Base-by-base conservation (phyloP, 2,888 invertebrate species). In the Lissonota sp. region DNA sequence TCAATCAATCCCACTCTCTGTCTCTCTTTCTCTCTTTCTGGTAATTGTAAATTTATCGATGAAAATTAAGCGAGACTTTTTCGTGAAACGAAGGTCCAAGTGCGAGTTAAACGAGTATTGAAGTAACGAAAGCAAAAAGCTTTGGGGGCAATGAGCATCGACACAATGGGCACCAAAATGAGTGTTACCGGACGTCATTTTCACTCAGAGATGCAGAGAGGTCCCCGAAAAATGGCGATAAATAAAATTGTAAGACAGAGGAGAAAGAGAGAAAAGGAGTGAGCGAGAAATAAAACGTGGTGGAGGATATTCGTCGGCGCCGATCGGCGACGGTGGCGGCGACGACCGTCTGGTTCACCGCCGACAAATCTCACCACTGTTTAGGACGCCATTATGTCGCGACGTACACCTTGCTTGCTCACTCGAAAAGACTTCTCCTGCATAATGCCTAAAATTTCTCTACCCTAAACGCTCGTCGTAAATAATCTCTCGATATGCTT, bases 381-480 rank as follows among this genome's bases (percentile, higher is more conserved):
- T 26, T 10, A 60, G 10, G 80, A 55, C 80, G 80, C 83, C 84
- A 75, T 55, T 37, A 40, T 82, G 87, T 84, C 86, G 85, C 86
- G 86, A 81, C 76, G 26, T 44, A 16, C 53, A 37, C 44, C 12
- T 2, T 8, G 64, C 26, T 26, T 26, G 53, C 44, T 75, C 42
- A 57, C 46, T 55, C 8, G 7, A 42, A 64, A n/a, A 70, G 73
- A 40, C 60, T 55, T 26, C 26, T n/a, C 39, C 5, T 78, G 62
- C 51, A 60, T 66, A 60, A 55, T 40, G 42, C 5, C 37, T 4
- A 74, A 26, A n/a, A 44, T 16, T 67, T 64, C 58, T 40, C 60
- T 60, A 80, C 26, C 66, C 60, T 66, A 63, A 69, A 58, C 37
- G 40, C 55, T 26, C 26, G 26, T 66, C 79, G 62, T 81, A 71